Conservation (phyloP, 2,888 invertebrate species). For the Lepeophtheirus nordmannii region DNA sequence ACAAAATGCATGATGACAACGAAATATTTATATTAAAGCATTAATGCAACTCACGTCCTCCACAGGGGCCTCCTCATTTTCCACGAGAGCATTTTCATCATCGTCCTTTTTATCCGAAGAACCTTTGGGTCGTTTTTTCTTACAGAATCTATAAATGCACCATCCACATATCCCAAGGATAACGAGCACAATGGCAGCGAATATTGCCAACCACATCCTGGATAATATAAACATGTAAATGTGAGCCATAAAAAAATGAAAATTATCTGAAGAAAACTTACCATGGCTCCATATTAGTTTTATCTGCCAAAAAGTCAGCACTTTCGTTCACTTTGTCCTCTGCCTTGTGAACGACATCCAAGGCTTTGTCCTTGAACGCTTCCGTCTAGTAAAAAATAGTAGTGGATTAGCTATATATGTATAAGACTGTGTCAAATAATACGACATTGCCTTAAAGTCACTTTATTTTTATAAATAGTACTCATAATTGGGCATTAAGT, state of each 20-base stretch:
- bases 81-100: slow-evolving; percentile 22
- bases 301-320: slow-evolving; percentile 12
- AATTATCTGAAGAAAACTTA: not conserved
- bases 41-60: slow-evolving; percentile 9
- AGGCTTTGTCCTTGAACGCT: not conserved
- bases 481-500: no score
- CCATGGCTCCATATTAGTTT: slow-evolving; percentile 24
- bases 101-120: slow-evolving; percentile 11
- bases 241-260: not conserved
- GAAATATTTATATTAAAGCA: not conserved
- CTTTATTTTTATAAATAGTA: no score
- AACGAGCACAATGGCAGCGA: slow-evolving; percentile 8
- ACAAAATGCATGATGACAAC: not conserved
- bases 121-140: slow-evolving; percentile 20
- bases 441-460: no score
- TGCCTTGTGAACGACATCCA: not conserved
- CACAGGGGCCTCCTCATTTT: slow-evolving; percentile 19
- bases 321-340: slow-evolving; percentile 13
- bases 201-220: slow-evolving; percentile 17
- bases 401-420: not conserved
- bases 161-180: slow-evolving; percentile 17
- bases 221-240: not conserved
- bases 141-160: slow-evolving; percentile 21
- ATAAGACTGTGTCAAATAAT: not conserved
- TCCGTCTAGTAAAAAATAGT: not conserved